These are phyloP conservation scores for Napeogenes sylphis DNA, from an alignment of 2,888 invertebrate species.

Conservation along the genomic window DNA sequence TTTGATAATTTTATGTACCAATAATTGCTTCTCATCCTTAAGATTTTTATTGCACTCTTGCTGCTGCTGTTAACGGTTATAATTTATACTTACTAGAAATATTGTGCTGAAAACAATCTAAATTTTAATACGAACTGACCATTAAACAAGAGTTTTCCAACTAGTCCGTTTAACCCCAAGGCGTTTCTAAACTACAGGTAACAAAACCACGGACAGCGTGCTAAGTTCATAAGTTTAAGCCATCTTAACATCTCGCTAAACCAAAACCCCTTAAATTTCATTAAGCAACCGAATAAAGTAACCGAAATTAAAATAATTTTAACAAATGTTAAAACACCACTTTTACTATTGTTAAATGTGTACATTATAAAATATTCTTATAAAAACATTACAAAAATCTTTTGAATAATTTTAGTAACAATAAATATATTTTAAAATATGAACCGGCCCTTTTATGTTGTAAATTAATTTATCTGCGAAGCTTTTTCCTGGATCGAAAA, in stretches of 20 bases:
- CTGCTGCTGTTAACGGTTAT: not conserved
- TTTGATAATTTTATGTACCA: no score
- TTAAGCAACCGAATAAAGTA: slow-evolving; percentile 1
- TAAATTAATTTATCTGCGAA: slow-evolving; percentile 6
- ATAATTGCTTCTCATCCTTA: no score
- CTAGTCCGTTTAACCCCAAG: slow-evolving; percentile 20
- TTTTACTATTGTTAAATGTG: no score
- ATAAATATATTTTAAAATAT: not conserved
- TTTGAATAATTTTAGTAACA: no score
- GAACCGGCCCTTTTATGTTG: not conserved
- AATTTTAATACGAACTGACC: slow-evolving; percentile 8
- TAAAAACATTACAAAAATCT: no score
- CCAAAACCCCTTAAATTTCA: slow-evolving; percentile 11
- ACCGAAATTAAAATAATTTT: not conserved
- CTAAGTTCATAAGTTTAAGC: slow-evolving; percentile 16
- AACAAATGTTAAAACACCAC: not conserved
- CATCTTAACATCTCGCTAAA: slow-evolving; percentile 17
- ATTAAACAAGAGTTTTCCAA: slow-evolving; percentile 12
- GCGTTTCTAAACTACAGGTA: slow-evolving; percentile 24
- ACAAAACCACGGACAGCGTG: slow-evolving; percentile 21
- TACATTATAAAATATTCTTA: no score
- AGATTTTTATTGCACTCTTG: no score
- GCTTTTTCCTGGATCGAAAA: slow-evolving; percentile 27
- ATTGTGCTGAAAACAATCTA: not conserved
- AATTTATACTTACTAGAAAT: not conserved